Base-by-base conservation (phyloP, 23 tunicate species). In the Diplosoma virens region DNA sequence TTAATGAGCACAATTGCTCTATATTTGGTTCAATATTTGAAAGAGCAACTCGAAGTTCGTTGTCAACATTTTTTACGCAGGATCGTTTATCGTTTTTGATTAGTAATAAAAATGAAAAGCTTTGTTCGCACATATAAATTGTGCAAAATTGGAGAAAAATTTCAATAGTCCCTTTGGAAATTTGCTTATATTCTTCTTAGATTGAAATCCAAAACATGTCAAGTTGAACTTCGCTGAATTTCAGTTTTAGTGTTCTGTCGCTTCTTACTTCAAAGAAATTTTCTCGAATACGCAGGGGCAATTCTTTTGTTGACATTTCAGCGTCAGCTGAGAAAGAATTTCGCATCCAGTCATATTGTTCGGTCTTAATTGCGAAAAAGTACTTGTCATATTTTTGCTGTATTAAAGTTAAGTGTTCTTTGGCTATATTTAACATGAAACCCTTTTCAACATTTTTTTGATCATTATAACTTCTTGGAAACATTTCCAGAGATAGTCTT, bases 181-280 rank as follows among this genome's bases (percentile, higher is more conserved):
- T 58, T 58, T 58, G 66, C 66, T 58, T 46, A 46, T 11, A 46
- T 46, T 20, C 23, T 58, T 58, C 23, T 58, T 58, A 14, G 21
- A 7, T 17, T 14, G n/a, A 58, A 58, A 58, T 58, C 66, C 23
- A 58, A 58, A 58, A 58, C n/a, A 58, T 7, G 9, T 58, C 66
- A 58, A 20, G 66, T 58, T 21, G 32, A 61, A 61, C 68, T 61
- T 61, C 32, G 68, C 28, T 61, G 68, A 61, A 61, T 61, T 61
- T 61, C 4, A 61, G 29, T 61, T 33, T 61, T 33, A 61, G 28
- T 25, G 68, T 61, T 28, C 68, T 61, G 68, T 28, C 68, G 32
- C 29, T 61, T 28, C 68, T 61, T 61, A 61, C 33, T 61, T 61
- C 32, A 61, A 61, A 28, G 29, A 61, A 61, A 22, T 61, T 2